Evolutionary conservation across 2,888 invertebrate genomes (phyloP).

Genomic region (Apoderus coryli): DNA sequence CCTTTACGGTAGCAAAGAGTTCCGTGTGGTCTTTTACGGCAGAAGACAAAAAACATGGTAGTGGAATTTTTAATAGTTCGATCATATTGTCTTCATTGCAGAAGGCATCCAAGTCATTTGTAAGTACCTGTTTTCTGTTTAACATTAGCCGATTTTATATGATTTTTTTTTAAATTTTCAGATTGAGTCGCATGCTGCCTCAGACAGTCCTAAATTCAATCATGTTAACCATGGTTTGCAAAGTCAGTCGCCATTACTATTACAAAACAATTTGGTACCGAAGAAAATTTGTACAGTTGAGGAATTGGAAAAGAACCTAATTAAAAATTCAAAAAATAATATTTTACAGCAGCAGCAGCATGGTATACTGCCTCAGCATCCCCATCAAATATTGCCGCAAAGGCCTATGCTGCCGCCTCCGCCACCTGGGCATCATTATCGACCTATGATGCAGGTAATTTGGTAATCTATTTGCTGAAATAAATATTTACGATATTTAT

Average conservation of each 20-base stretch:
- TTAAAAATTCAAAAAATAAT: slow-evolving; percentile 30
- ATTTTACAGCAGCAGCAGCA: slow-evolving; percentile 13
- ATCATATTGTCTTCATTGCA: slow-evolving; percentile 22
- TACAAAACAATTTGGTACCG: slow-evolving; percentile 6
- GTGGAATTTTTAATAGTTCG: slow-evolving; percentile 18
- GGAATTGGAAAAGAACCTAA: slow-evolving; percentile 53
- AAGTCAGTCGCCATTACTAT: no score
- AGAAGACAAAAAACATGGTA: slow-evolving; percentile 23
- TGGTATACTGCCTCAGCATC: not conserved
- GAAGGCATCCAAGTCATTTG: slow-evolving; percentile 25
- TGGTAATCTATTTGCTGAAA: not conserved
- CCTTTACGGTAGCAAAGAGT: slow-evolving; percentile 19
- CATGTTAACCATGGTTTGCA: no score
- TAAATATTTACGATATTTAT: slow-evolving; percentile 4
- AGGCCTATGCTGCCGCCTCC: slow-evolving; percentile 11
- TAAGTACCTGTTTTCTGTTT: slow-evolving; percentile 17
- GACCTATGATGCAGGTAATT: slow-evolving; percentile 19
- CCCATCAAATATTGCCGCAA: not conserved
- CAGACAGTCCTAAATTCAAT: not conserved
- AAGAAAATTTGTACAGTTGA: slow-evolving; percentile 60
- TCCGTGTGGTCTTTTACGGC: slow-evolving; percentile 27
- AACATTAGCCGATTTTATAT: not conserved
- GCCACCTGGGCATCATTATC: slow-evolving; percentile 16
- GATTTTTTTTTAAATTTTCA: not conserved
- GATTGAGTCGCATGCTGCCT: not conserved